Evolutionary conservation across 2,797 vertebrate species (phyloP), one percentile per base, ranked within the genome.

Genomic region (Sphenopsis melanotis): DNA sequence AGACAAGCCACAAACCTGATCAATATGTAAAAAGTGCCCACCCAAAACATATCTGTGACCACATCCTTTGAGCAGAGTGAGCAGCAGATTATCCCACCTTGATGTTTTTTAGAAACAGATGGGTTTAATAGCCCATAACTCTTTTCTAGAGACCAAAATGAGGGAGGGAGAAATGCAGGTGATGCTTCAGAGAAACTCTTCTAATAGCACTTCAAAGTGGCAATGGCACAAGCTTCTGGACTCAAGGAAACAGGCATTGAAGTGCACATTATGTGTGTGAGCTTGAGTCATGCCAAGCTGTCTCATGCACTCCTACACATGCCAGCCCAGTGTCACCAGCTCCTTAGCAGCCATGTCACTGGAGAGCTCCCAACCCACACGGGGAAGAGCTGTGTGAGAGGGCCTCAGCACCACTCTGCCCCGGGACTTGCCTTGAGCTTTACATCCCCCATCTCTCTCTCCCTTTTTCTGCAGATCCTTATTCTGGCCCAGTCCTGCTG

Each of bases 391-490:
- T 42, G 49, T 0, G 0, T 59, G 52, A 59, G 12, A 39, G 23
- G 12, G 1, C 32, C 56, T 76, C 53, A 32, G 36, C 34, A 24
- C 16, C 29, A 7, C 69, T 26, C 44, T 59, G 36, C 26, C 13
- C 11, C 0, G 1, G 15, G n/a, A 66, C 22, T 66, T 60, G 32
- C 56, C 59, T 69, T 26, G 30, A 72, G 57, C 23, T 36, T 75
- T 44, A 63, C 61, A 41, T 44, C 32, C 42, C 57, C 55, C 2
- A 1, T 0, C 0, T 64, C 32, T 64, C 32, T 21, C 42, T 74
- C 53, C 27, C 13, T 84, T 42, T 79, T 53, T 27, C 36, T 78
- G 29, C 16, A 96, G 96, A 94, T 74, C 82, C 89, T 27, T 65
- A 78, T 5, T 64, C 81, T 37, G 92, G 78, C 6, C 60, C 88